These are phyloP conservation scores for Bombus difficillimus DNA, from an alignment of 1,140 invertebrate genomes.

Conservation along the genomic window DNA sequence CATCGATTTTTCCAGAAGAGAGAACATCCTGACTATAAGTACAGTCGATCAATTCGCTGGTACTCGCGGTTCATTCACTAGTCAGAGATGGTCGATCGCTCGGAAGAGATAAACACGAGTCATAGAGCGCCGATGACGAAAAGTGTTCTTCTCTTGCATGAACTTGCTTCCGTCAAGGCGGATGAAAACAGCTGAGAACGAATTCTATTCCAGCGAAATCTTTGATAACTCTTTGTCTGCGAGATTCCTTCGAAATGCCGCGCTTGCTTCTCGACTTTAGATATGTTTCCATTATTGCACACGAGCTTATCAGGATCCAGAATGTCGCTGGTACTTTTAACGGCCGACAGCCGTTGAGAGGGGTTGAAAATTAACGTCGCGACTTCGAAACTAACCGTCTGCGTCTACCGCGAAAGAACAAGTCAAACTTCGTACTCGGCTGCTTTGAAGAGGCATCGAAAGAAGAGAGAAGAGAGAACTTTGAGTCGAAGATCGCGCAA, in stretches of 20 bases:
- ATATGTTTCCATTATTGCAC: not conserved
- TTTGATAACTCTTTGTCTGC: too few species aligned
- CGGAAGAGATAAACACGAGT: constrained; percentile 26
- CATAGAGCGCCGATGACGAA: not conserved
- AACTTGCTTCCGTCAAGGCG: not conserved
- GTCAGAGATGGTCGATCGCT: not conserved
- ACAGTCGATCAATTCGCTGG: not conserved
- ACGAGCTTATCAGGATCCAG: not conserved
- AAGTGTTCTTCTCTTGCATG: not conserved
- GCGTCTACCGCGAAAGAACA: not conserved
- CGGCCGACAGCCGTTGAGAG: not conserved
- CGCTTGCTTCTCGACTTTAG: not conserved
- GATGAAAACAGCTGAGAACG: too few species aligned
- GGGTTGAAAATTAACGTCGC: not conserved
- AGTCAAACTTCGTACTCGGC: not conserved
- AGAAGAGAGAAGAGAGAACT: not conserved
- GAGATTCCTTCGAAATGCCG: not conserved
- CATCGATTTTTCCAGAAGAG: not conserved
- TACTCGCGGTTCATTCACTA: not conserved
- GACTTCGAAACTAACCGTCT: not conserved
- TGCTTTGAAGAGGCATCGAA: not conserved
- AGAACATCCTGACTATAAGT: not conserved
- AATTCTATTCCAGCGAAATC: too few species aligned
- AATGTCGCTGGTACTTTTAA: not conserved
- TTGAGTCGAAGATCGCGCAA: not conserved